Percentiles rank a stretch among this genome's conserved stretches.
These are phyloP conservation scores for Fundulus diaphanus DNA, from an alignment of 2,797 vertebrate genomes.

Conservation along the genomic window DNA sequence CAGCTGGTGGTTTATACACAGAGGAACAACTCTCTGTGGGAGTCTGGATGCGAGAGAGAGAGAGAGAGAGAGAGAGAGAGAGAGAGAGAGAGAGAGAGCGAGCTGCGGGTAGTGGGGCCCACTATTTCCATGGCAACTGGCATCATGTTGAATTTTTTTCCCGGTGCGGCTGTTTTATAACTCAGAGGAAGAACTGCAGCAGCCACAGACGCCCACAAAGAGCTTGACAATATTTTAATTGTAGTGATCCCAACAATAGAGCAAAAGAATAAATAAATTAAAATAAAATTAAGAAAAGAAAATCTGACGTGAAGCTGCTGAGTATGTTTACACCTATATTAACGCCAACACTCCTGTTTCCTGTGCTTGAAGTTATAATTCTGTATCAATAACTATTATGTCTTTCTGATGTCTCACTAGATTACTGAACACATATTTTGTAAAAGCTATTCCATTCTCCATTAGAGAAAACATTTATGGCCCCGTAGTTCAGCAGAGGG, in stretches of 20 bases:
- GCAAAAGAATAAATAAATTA: too few species aligned
- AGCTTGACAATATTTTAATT: slow-evolving; percentile 40
- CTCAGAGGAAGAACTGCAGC: slow-evolving; percentile 59
- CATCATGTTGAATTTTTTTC: slow-evolving; percentile 47
- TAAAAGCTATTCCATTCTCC: slow-evolving; percentile 59
- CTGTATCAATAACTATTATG: slow-evolving; percentile 40
- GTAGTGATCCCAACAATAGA: slow-evolving; percentile 52
- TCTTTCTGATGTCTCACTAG: slow-evolving; percentile 43
- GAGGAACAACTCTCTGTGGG: slow-evolving; percentile 73
- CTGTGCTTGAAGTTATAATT: slow-evolving; percentile 29
- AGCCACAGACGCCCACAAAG: slow-evolving; percentile 61
- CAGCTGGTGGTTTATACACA: slow-evolving; percentile 77
- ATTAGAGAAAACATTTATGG: slow-evolving; percentile 59
- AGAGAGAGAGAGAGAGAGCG: slow-evolving; percentile 51
- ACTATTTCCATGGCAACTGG: slow-evolving; percentile 81
- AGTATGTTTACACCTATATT: slow-evolving; percentile 39
- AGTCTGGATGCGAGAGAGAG: slow-evolving; percentile 53
- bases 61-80: too few species aligned
- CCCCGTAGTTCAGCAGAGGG: slow-evolving; percentile 47
- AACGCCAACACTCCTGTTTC: slow-evolving; percentile 20
- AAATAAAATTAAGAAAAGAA: too few species aligned
- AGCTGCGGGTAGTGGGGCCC: slow-evolving; percentile 62
- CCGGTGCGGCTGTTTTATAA: slow-evolving; percentile 67
- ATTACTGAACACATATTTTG: slow-evolving; percentile 51
- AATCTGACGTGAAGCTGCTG: slow-evolving; percentile 31